Conservation (phyloP, 2,888 invertebrate species). For the Autographa pulchrina region DNA sequence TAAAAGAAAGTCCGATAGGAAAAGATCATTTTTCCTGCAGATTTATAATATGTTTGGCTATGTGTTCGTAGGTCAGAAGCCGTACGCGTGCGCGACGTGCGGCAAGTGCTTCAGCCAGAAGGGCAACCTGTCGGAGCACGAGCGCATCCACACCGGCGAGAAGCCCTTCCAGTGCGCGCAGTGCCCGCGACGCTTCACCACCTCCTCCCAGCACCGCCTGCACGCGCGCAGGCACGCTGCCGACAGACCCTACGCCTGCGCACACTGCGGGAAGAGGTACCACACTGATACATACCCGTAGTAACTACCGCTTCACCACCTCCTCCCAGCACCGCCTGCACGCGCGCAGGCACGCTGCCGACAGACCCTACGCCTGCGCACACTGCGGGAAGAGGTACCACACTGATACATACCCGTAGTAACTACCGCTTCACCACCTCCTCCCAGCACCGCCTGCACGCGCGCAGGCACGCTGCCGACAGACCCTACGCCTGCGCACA, state of each 20-base stretch:
- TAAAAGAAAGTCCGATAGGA: neutral
- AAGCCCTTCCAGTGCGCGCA: conserved; percentile 92
- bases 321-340: conserved; percentile 93
- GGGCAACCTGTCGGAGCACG: conserved; percentile 94
- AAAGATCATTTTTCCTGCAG: neutral
- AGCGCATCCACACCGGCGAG: conserved; percentile 94
- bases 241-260: conserved; percentile 86
- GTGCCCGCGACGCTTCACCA: conserved; percentile 92
- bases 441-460: conserved; percentile 92
- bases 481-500: conserved; percentile 86
- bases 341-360: conserved; percentile 83
- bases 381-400: conserved; percentile 65
- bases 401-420: too few species aligned
- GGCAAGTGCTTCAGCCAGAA: conserved; percentile 93
- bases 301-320: conserved; percentile 93
- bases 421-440: conserved; percentile 94
- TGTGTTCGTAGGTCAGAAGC: conserved; percentile 88
- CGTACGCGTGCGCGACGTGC: conserved; percentile 91
- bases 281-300: too few species aligned
- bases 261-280: conserved; percentile 66
- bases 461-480: conserved; percentile 82
- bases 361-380: conserved; percentile 86
- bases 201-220: conserved; percentile 92
- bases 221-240: conserved; percentile 88
- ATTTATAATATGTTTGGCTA: neutral